Conservation (phyloP, 2,113 vertebrate species). For the Atherinomorus stipes region DNA sequence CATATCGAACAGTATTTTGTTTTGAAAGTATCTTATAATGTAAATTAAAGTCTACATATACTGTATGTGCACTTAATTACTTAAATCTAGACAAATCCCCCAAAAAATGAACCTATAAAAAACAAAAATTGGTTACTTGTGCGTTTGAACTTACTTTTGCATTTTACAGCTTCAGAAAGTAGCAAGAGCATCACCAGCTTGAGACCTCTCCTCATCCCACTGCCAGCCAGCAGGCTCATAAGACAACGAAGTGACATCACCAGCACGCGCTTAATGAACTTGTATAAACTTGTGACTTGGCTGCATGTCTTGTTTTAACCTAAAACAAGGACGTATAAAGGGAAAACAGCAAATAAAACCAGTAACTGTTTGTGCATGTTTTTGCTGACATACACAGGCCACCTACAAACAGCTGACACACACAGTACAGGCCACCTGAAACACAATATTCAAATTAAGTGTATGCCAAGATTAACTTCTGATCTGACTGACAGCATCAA, state of each 20-base stretch:
- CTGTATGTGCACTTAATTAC: too few relatives aligned
- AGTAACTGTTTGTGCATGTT: conserved; percentile 38
- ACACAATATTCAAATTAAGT: neutral
- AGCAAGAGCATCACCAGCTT: conserved; percentile 44
- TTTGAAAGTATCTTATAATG: too few relatives aligned
- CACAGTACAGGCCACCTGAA: neutral
- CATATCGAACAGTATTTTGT: too few relatives aligned
- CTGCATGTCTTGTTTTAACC: conserved; percentile 65
- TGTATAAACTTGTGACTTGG: neutral
- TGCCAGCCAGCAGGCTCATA: conserved; percentile 2
- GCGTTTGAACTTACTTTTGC: conserved; percentile 57
- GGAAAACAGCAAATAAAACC: conserved; percentile 61
- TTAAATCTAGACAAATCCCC: neutral
- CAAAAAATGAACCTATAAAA: neutral
- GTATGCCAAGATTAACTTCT: too few relatives aligned
- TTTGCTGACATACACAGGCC: neutral
- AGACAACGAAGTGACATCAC: conserved; percentile 12
- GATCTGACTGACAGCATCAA: neutral
- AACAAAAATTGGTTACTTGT: neutral
- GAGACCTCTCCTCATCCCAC: conserved; percentile 57
- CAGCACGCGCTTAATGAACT: conserved; percentile 11
- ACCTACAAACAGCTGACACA: neutral
- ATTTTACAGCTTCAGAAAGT: conserved; percentile 44
- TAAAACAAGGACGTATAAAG: conserved; percentile 65
- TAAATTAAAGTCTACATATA: too few relatives aligned